Evolutionary conservation across 1,140 invertebrate species (phyloP).

Genomic region (Propsilocerus akamusi): DNA sequence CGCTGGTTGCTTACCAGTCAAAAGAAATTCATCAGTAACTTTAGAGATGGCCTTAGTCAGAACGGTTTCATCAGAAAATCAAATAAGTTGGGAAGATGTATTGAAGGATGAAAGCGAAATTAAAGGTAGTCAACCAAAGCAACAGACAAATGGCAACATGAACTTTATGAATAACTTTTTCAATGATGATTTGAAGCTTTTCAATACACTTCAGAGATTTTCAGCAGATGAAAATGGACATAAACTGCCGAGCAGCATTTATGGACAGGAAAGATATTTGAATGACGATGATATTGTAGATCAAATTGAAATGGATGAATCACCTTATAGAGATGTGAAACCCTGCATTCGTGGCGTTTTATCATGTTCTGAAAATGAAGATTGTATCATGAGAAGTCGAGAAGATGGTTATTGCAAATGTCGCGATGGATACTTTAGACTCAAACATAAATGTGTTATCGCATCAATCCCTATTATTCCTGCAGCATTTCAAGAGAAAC

Average conservation of each 20-base stretch:
- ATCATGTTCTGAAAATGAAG: slow-evolving; percentile 40
- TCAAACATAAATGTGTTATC: slow-evolving; percentile 9
- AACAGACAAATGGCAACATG: slow-evolving; percentile 18
- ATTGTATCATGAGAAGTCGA: slow-evolving; percentile 38
- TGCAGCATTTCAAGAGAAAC: slow-evolving; percentile 12
- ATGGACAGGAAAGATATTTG: slow-evolving; percentile 20
- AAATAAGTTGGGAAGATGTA: slow-evolving; percentile 30
- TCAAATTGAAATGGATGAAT: slow-evolving; percentile 24
- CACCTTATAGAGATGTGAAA: slow-evolving; percentile 23
- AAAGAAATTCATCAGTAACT: slow-evolving; percentile 31
- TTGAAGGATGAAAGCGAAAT: slow-evolving; percentile 13
- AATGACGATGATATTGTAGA: slow-evolving; percentile 17
- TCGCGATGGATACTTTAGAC: slow-evolving; percentile 27
- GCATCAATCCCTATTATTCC: slow-evolving; percentile 10
- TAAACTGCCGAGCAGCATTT: slow-evolving; percentile 6
- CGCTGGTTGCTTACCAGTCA: slow-evolving; percentile 45
- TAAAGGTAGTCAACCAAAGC: neutral
- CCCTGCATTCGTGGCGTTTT: slow-evolving; percentile 23
- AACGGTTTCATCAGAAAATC: slow-evolving; percentile 22
- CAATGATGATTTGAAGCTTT: slow-evolving; percentile 6
- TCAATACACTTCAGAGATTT: neutral
- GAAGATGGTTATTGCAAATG: slow-evolving; percentile 49
- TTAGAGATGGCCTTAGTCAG: slow-evolving; percentile 58
- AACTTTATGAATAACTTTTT: slow-evolving; percentile 3
- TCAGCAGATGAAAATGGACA: neutral